Percentiles rank a stretch among this genome's conserved stretches.
Conservation (phyloP, 2,113 vertebrate species). For the Paradoxurus hermaphroditus region DNA sequence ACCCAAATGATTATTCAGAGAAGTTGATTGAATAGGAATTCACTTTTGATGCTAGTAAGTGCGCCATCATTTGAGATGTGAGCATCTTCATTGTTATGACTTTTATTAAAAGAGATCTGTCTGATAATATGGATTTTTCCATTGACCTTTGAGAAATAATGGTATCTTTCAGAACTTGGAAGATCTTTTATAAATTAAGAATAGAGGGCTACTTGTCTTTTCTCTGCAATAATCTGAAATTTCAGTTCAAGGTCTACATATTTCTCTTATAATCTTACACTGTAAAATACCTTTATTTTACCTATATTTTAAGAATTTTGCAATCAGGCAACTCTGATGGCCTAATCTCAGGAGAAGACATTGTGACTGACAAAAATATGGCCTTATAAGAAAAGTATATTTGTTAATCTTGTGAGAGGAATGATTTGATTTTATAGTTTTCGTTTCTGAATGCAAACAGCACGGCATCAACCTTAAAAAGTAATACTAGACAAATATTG, state of each 20-base stretch:
- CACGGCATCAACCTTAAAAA: neutral
- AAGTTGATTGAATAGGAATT: neutral
- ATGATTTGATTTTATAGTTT: slow-evolving; percentile 14
- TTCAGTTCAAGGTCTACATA: neutral
- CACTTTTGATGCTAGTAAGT: neutral
- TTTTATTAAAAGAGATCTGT: neutral
- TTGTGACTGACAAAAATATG: neutral
- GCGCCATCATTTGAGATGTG: neutral
- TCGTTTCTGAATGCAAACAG: slow-evolving; percentile 21
- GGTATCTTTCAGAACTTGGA: neutral
- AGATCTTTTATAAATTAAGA: neutral
- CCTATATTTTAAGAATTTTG: neutral
- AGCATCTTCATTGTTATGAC: neutral
- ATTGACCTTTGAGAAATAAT: neutral
- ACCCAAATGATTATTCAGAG: slow-evolving; percentile 5
- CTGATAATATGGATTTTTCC: neutral
- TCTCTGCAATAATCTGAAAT: slow-evolving; percentile 5
- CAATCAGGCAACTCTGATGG: neutral
- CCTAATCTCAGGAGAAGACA: slow-evolving; percentile 5
- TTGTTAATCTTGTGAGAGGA: slow-evolving; percentile 16
- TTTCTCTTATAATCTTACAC: neutral
- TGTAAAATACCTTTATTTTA: slow-evolving; percentile 13
- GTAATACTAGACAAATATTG: neutral
- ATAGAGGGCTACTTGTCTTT: neutral
- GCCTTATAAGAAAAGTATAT: slow-evolving; percentile 7